Evolutionary conservation across 1,140 invertebrate genomes (phyloP), one percentile per base, ranked within the genome.

Genomic region (Bombus balteatus): DNA sequence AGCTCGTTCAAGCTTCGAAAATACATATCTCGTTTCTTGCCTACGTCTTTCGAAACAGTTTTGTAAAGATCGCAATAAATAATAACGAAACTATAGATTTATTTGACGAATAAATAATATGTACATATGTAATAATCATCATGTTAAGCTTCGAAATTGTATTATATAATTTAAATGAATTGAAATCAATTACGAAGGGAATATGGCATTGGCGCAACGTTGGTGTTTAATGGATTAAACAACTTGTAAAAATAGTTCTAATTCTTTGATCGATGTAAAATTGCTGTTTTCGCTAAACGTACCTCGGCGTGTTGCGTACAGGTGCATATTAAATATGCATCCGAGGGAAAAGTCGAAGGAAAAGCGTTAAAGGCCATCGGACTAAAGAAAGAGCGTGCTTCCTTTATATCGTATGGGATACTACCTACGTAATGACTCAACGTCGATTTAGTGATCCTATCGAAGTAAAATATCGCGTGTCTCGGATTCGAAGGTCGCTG

Each of bases 361-460:
- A 34, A 41, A 15, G 39, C 37, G 18, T 25, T 22, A 78, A 78
- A 78, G 59, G 9, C 37, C 15, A 25, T n/a, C 28, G 4, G 32
- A 22, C 25, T 47, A 32, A 34, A 32, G 41, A 47, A 59, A 37
- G 34, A 76, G 18, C 39, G 59, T 34, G 9, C 28, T 32, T 28
- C 37, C 39, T 41, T 5, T 25, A 22, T 47, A 28, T 25, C 41
- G 37, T 22, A 53, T 53, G 47, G 18, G n/a, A 10, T 8, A 12
- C 66, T 25, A 73, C 66, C 43, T 68, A 66, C 73, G 32, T 43
- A 6, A 43, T 5, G 79, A 68, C 59, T 72, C 9, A 13, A 28
- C 34, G 53, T 71, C 43, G 68, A 74, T 37, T 70, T 77, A 73
- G 59, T 28, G 59, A 66, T 66, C 72, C 18, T 10, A 77, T 70